These are phyloP conservation scores for Cylindroiulus punctatus DNA, from an alignment of 2,888 invertebrate species.

Conservation along the genomic window DNA sequence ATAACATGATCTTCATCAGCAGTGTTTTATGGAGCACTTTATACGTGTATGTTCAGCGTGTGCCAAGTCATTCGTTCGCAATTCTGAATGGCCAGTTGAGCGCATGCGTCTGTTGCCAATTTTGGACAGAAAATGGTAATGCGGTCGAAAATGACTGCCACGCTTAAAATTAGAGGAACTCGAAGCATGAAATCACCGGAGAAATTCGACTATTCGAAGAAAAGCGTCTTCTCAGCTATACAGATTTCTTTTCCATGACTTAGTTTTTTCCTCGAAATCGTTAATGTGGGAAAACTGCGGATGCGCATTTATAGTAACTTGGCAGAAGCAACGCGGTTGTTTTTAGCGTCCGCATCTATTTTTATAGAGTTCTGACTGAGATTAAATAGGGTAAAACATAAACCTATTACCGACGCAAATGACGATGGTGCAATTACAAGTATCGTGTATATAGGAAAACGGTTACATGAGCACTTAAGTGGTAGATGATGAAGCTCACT, in stretches of 20 bases:
- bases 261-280: slow-evolving; percentile 1
- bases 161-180: slow-evolving; percentile 1
- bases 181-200: slow-evolving; percentile 15
- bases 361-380: not conserved
- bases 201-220: not conserved
- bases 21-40: not conserved
- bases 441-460: too few species aligned
- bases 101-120: not conserved
- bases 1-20: not conserved
- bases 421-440: too few species aligned
- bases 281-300: slow-evolving; percentile 6
- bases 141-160: not conserved
- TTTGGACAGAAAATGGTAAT: not conserved
- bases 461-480: too few species aligned
- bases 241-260: not conserved
- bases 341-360: not conserved
- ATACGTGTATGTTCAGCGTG: not conserved
- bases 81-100: not conserved
- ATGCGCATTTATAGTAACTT: slow-evolving; percentile 7
- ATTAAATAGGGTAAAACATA: not conserved
- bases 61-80: not conserved
- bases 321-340: not conserved
- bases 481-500: too few species aligned
- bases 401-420: not conserved
- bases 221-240: not conserved